Percentiles rank a stretch among this genome's conserved stretches.
These are phyloP conservation scores for Mellilla xanthometata DNA, from an alignment of 2,888 invertebrate species.

Conservation along the genomic window DNA sequence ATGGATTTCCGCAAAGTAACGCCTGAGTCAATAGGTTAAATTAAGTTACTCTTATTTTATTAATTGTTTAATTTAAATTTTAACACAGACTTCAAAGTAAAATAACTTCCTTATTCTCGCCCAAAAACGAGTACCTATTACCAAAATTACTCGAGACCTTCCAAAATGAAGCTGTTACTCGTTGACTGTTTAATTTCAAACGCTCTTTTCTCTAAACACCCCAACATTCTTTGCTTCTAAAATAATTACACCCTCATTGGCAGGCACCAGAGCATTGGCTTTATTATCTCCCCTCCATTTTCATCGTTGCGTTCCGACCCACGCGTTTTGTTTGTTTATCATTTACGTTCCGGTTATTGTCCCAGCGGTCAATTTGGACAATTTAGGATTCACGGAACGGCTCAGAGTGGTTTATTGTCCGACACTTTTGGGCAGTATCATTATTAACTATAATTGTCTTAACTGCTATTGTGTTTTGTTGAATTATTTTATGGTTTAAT, in stretches of 20 bases:
- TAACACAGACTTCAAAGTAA: too few species aligned
- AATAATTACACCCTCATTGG: conserved; percentile 7
- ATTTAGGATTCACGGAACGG: conserved; percentile 31
- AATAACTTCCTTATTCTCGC: too few species aligned
- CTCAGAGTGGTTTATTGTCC: conserved; percentile 42
- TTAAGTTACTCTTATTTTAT: too few species aligned
- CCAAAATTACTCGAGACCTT: too few species aligned
- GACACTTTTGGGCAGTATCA: conserved; percentile 34
- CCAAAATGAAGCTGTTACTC: too few species aligned
- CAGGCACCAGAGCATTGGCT: conserved; percentile 1
- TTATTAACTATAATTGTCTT: conserved; percentile 41
- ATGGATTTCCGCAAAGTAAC: too few species aligned
- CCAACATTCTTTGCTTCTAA: conserved; percentile 2
- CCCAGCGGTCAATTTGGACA: conserved; percentile 29
- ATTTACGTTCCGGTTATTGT: conserved; percentile 37
- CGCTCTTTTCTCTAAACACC: too few species aligned
- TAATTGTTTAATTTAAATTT: too few species aligned
- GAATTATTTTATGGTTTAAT: conserved; percentile 25
- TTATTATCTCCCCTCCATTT: conserved; percentile 19
- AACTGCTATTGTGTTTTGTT: conserved; percentile 31
- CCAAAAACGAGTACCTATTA: too few species aligned
- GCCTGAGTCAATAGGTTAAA: too few species aligned
- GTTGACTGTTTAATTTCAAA: too few species aligned
- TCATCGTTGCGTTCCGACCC: conserved; percentile 34
- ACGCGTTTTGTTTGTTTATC: conserved; percentile 37